Conservation (phyloP, 2,888 invertebrate genomes). For the Beris chalybata region DNA sequence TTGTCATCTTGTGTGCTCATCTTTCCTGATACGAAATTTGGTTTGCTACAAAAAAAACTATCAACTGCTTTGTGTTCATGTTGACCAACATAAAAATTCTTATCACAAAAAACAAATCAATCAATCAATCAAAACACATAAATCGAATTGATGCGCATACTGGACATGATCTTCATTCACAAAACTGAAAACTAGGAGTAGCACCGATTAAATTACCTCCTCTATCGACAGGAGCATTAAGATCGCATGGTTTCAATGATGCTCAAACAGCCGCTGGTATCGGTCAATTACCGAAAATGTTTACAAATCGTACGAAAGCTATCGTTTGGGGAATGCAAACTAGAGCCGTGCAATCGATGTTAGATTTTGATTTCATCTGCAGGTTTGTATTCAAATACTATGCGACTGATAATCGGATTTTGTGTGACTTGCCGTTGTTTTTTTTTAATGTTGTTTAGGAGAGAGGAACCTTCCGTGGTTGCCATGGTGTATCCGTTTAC, state of each 20-base stretch:
- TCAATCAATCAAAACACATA: constrained; percentile 14
- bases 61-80: constrained; percentile 5
- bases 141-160: constrained; percentile 24
- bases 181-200: constrained; percentile 27
- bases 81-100: no score
- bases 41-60: constrained; percentile 3
- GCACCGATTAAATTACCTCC: constrained; percentile 57
- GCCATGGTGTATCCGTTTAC: constrained; percentile 98
- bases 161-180: constrained; percentile 1
- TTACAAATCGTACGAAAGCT: constrained; percentile 82
- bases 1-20: constrained; percentile 28
- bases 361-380: constrained; percentile 57
- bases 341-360: constrained; percentile 79
- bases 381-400: constrained; percentile 43
- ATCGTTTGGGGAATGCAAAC: constrained; percentile 99
- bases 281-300: constrained; percentile 62
- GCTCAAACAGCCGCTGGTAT: constrained; percentile 36
- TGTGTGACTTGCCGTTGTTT: background rate
- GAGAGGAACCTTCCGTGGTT: constrained; percentile 86
- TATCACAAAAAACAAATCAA: background rate
- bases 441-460: constrained; percentile 75
- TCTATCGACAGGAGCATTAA: constrained; percentile 55
- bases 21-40: constrained; percentile 9
- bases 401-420: no score
- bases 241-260: constrained; percentile 36